Evolutionary conservation across 2,888 invertebrate species (phyloP), one percentile per base, ranked within the genome.

Genomic region (Holacanthella duospinosa): DNA sequence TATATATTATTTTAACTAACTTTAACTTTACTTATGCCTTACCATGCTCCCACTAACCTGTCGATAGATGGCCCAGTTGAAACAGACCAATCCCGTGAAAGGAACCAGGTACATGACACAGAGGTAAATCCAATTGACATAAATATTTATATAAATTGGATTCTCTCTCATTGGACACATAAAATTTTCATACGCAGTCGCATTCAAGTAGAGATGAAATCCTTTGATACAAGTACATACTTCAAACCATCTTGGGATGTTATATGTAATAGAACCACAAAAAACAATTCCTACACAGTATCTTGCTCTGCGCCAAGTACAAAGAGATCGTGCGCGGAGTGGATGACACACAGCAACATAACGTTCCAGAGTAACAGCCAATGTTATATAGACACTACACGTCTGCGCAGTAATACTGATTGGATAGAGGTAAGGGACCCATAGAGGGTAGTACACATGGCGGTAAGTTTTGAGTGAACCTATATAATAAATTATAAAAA

Each of bases 271-370:
- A 19, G 94, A 86, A 75, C 91, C 87, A 53, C 88, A 77, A 16
- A 89, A 85, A 73, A 93, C 91, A 29, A 84, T 82, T 29, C 88
- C 80, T 61, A 94, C 91, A 77, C 93, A 93, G 74, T 89, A 82
- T 68, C 90, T 84, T 61, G 88, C 95, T 67, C 87, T 83, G 57
- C 88, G 86, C 75, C 92, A 90, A 1, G 95, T 95, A 79, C 95
- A 95, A 72, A 94, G 82, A 1, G 90, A 89, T 61, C 91, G 83
- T 1, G 94, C 93, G 68, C 85, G 84, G 59, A 96, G 81, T 0
- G 95, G 95, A 63, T 89, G 89, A 75, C 91, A 91, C 36, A 92
- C 91, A 2, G 94, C 94, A 67, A 95, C 92, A 81, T 93, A 97
- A 61, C 96, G 84, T 78, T 95, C 95, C 74, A 93, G 81, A 1